Base-by-base conservation (phyloP, 2,888 invertebrate genomes). In the Tridacna gigas region DNA sequence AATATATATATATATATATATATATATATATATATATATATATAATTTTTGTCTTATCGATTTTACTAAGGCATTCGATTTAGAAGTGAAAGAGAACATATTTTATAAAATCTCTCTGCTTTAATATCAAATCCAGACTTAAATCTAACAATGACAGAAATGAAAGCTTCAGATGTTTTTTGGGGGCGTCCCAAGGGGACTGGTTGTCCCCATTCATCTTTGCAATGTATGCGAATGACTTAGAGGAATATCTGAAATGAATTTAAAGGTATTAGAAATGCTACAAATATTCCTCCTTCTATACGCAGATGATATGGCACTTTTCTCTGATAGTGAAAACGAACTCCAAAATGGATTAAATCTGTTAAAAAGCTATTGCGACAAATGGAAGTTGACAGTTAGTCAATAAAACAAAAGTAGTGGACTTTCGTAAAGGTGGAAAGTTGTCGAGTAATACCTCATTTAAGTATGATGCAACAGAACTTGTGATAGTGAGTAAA, bases 1-100 rank as follows among this genome's bases (percentile, higher is more conserved):
- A n/a, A n/a, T n/a, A n/a, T n/a, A n/a, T n/a, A n/a, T n/a, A n/a
- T n/a, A n/a, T n/a, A n/a, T n/a, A n/a, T n/a, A n/a, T n/a, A n/a
- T n/a, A n/a, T n/a, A n/a, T n/a, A n/a, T n/a, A n/a, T n/a, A n/a
- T n/a, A n/a, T n/a, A n/a, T n/a, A n/a, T 77, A 25, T 77, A 20
- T 67, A 25, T 9, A 48, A 56, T 48, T 18, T 77, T 77, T 56
- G 28, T 77, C 5, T 67, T 67, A 37, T 51, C n/a, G n/a, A n/a
- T 51, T 67, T 51, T 13, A 51, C 51, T 13, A 51, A 51, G 15
- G 51, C 51, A 11, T 51, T 51, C 15, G 51, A 51, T 51, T 51
- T 13, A 13, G 11, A 13, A 51, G 51, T 51, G 15, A 51, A 15
- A 15, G 51, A 51, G 11, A 51, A 51, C 15, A 51, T 51, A 15